A percentile compares a stretch with the other conserved stretches of the same genome.
phyloP scores from a whole-genome alignment of 2,113 vertebrate genomes.

The Colossoma macropomum region DNA sequence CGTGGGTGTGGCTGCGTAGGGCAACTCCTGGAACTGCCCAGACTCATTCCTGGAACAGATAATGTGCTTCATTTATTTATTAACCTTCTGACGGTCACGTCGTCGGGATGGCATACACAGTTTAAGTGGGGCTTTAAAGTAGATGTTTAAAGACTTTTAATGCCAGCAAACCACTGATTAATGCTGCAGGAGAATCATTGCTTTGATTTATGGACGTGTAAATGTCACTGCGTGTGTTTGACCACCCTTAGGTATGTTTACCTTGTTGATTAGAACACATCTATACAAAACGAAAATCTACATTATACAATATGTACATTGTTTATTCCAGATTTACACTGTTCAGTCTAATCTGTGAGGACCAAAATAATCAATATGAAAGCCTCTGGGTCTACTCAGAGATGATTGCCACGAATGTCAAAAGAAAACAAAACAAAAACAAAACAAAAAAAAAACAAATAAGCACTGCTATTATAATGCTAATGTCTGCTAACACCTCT shows the following conservation, averaged over 20 bases:
- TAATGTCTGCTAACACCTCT: too few species aligned
- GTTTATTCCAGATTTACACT: constrained; percentile 23
- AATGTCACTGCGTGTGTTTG: not conserved
- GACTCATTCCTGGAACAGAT: not conserved
- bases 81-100: not conserved
- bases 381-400: not conserved
- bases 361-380: not conserved
- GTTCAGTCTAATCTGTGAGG: not conserved
- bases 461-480: too few species aligned
- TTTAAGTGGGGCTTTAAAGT: not conserved
- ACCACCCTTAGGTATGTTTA: not conserved
- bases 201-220: not conserved
- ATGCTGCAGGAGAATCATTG: not conserved
- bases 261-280: not conserved
- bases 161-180: not conserved
- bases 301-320: not conserved
- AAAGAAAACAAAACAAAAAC: too few species aligned
- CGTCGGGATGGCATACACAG: not conserved
- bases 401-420: too few species aligned
- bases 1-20: not conserved
- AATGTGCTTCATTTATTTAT: not conserved
- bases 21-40: not conserved
- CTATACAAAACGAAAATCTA: not conserved
- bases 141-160: not conserved
- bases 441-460: too few species aligned